A percentile compares a stretch with the other conserved stretches of the same genome.
Evolutionary conservation across 2,797 vertebrate genomes (phyloP).

Genomic region (Steatocranus sp.): DNA sequence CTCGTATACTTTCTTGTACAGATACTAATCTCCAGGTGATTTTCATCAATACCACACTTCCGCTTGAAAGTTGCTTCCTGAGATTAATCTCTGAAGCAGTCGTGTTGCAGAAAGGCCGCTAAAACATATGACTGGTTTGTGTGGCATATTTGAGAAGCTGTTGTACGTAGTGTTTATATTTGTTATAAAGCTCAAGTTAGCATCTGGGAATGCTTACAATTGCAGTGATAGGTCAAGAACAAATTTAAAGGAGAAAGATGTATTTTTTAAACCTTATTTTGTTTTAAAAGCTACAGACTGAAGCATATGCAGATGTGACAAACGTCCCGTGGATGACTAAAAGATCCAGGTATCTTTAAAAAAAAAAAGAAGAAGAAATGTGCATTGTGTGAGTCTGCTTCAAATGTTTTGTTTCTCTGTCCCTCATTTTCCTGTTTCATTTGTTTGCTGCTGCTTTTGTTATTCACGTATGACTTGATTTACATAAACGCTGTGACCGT

Average conservation of each 20-base stretch:
- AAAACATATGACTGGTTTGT: neutral
- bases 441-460: conserved; percentile 73
- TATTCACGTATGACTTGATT: conserved; percentile 76
- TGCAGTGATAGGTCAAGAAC: conserved; percentile 67
- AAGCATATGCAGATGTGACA: neutral
- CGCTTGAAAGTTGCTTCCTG: conserved; percentile 22
- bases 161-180: conserved; percentile 43
- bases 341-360: conserved; percentile 16
- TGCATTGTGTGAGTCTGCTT: neutral
- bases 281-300: conserved; percentile 39
- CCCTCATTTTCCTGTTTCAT: conserved; percentile 74
- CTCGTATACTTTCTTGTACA: conserved; percentile 40
- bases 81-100: neutral
- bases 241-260: conserved; percentile 47
- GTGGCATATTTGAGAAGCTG: neutral
- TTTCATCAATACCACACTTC: conserved; percentile 49
- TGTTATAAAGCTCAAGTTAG: conserved; percentile 55
- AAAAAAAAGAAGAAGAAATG: neutral
- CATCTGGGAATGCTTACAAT: conserved; percentile 66
- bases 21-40: conserved; percentile 42
- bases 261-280: conserved; percentile 71
- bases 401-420: conserved; percentile 3
- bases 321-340: conserved; percentile 7
- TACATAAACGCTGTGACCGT: conserved; percentile 49
- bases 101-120: neutral